Evolutionary conservation across 2,888 invertebrate genomes (phyloP).

Genomic region (Drosophila prostipennis): DNA sequence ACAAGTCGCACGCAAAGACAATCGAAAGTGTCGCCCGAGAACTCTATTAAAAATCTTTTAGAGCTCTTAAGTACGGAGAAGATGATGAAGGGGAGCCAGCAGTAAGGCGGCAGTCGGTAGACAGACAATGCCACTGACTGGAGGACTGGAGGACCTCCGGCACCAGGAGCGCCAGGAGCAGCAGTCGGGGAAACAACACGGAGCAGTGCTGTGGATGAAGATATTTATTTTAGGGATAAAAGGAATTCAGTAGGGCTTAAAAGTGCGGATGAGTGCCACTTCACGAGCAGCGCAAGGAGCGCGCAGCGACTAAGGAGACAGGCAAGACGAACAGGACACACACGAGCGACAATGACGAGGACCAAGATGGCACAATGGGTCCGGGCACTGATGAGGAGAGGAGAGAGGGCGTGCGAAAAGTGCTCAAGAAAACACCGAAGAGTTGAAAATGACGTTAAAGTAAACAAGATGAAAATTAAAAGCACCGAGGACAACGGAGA

Average conservation of each 20-base stretch:
- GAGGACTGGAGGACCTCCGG: conserved; percentile 30
- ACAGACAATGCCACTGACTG: conserved; percentile 36
- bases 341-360: conserved; percentile 47
- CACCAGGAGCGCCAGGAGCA: conserved; percentile 14
- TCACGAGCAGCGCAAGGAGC: conserved; percentile 72
- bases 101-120: conserved; percentile 7
- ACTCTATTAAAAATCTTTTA: conserved; percentile 82
- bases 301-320: conserved; percentile 35
- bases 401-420: conserved; percentile 57
- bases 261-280: conserved; percentile 81
- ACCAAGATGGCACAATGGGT: conserved; percentile 42
- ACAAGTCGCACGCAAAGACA: conserved; percentile 77
- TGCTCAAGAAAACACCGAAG: conserved; percentile 76
- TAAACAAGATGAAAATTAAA: conserved; percentile 80
- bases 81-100: conserved; percentile 60
- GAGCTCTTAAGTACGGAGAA: conserved; percentile 64
- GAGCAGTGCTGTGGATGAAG: conserved; percentile 70
- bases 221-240: conserved; percentile 83
- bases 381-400: background rate
- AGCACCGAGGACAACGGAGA: conserved; percentile 49
- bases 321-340: conserved; percentile 50
- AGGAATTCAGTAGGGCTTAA: conserved; percentile 82
- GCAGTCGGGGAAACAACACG: conserved; percentile 10
- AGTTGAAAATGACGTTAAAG: conserved; percentile 81
- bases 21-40: conserved; percentile 82